Evolutionary conservation across 2,888 invertebrate genomes (phyloP).

Genomic region (Cryptocephalus primarius): DNA sequence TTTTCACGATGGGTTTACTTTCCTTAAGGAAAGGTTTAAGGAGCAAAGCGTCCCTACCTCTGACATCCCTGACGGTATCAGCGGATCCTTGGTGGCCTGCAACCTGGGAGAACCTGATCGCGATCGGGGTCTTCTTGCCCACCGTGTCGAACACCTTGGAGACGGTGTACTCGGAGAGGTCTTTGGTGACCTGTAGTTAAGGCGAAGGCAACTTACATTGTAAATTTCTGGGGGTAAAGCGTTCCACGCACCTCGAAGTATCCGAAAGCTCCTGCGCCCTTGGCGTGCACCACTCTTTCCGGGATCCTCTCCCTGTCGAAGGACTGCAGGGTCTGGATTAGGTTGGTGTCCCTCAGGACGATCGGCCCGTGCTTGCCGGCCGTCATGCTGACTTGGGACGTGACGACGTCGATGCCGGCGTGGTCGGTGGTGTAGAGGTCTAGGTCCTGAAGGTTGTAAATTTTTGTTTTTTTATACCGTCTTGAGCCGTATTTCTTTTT

Average conservation of each 20-base stretch:
- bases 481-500: no score
- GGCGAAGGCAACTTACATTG: no score
- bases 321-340: conserved; percentile 61
- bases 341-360: conserved; percentile 69
- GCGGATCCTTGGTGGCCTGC: conserved; percentile 81
- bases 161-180: conserved; percentile 64
- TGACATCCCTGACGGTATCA: conserved; percentile 77
- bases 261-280: conserved; percentile 78
- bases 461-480: no score
- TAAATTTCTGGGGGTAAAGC: no score
- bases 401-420: conserved; percentile 25
- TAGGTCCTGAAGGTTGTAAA: conserved; percentile 2
- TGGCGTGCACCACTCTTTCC: conserved; percentile 81
- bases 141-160: conserved; percentile 63
- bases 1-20: no score
- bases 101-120: conserved; percentile 68
- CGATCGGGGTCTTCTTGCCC: conserved; percentile 69
- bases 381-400: conserved; percentile 48
- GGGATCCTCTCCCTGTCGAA: conserved; percentile 84
- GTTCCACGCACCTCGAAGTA: conserved; percentile 55
- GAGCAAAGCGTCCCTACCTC: no score
- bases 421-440: conserved; percentile 7
- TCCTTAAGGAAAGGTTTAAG: no score
- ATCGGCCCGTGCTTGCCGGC: conserved; percentile 68
- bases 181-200: conserved; percentile 56